These are phyloP conservation scores for Microcebus murinus DNA, from an alignment of 2,113 vertebrate species.

Conservation along the genomic window DNA sequence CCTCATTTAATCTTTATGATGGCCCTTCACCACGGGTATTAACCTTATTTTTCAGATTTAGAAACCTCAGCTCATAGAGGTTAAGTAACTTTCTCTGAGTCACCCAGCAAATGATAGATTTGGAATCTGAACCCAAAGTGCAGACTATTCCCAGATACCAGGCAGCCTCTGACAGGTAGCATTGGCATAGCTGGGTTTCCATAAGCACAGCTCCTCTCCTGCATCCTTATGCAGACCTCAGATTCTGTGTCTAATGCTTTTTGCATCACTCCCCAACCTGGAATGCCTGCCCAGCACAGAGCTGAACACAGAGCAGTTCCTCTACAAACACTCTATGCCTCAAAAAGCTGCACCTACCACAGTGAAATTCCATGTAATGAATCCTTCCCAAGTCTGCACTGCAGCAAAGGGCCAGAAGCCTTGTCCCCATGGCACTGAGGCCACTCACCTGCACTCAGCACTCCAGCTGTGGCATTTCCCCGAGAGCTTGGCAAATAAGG, in stretches of 20 bases:
- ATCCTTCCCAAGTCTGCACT: not conserved
- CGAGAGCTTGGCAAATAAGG: not conserved
- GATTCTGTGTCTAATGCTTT: not conserved
- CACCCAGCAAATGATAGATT: not conserved
- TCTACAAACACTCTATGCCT: not conserved
- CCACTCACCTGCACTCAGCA: not conserved
- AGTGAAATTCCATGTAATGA: not conserved
- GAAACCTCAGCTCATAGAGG: not conserved
- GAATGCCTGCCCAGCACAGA: not conserved
- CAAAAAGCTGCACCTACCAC: not conserved
- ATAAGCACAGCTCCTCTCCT: not conserved
- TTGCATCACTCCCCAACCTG: not conserved
- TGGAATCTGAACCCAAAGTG: not conserved
- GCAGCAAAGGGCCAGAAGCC: not conserved
- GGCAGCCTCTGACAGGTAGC: not conserved
- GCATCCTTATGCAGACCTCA: not conserved
- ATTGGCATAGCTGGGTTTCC: not conserved
- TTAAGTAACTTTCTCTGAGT: not conserved
- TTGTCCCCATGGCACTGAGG: fast-evolving
- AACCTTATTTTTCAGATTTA: not conserved
- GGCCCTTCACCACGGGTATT: not conserved
- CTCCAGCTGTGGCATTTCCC: not conserved
- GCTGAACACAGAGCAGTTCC: not conserved
- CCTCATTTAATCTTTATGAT: not conserved
- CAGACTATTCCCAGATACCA: not conserved